Evolutionary conservation across 2,888 invertebrate species (phyloP).

Genomic region (Patella ulyssiponensis): DNA sequence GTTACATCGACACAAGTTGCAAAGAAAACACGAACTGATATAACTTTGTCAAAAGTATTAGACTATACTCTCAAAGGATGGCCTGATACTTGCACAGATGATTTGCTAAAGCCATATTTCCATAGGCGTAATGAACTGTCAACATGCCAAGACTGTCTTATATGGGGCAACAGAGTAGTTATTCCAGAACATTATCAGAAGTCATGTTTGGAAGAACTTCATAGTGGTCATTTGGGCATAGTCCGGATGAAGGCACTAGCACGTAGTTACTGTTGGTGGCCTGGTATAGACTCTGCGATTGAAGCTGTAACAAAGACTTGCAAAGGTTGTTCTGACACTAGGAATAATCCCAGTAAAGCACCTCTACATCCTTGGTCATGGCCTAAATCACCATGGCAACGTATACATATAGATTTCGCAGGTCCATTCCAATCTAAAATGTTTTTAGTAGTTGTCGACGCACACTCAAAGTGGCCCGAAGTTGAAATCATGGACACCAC

Average conservation of each 20-base stretch:
- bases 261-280: slow-evolving; percentile 51
- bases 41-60: slow-evolving; percentile 28
- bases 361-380: slow-evolving; percentile 45
- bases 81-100: neutral
- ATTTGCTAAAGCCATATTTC: slow-evolving; percentile 28
- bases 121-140: slow-evolving; percentile 36
- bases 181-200: slow-evolving; percentile 27
- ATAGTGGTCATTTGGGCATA: slow-evolving; percentile 51
- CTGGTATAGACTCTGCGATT: slow-evolving; percentile 27
- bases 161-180: slow-evolving; percentile 39
- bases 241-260: slow-evolving; percentile 52
- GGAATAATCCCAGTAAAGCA: slow-evolving; percentile 38
- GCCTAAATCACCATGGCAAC: slow-evolving; percentile 57
- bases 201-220: slow-evolving; percentile 42
- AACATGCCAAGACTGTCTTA: slow-evolving; percentile 45
- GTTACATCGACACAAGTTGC: slow-evolving; percentile 25
- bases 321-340: slow-evolving; percentile 35
- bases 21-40: slow-evolving; percentile 29
- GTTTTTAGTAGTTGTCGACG: slow-evolving; percentile 68
- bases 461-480: slow-evolving; percentile 37
- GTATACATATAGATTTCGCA: slow-evolving; percentile 72
- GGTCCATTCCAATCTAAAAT: slow-evolving; percentile 59
- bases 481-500: slow-evolving; percentile 42
- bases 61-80: no score
- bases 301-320: slow-evolving; percentile 38